Evolutionary conservation across 2,888 invertebrate genomes (phyloP), one percentile per base, ranked within the genome.

Genomic region (Resseliella maxima): DNA sequence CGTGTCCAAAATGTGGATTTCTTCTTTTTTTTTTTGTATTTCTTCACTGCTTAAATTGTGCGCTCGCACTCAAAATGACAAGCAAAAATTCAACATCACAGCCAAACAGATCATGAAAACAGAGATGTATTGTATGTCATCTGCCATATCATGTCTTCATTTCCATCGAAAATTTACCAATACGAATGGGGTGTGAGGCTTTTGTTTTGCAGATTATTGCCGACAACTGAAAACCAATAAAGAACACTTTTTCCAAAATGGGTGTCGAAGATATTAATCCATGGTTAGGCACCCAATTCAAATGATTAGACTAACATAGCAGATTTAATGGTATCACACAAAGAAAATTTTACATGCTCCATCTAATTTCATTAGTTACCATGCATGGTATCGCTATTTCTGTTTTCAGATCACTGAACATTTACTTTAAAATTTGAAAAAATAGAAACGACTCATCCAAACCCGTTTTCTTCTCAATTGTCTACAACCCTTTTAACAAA

Each of bases 91-190:
- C 59, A 27, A 31, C 72, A 72, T 72, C 15, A 35, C 2, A 15
- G 31, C 12, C 31, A 2, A 12, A 31, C 15, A 3, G 31, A 72
- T n/a, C 46, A 50, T 50, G 18, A 15, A 35, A 72, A 31, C 72
- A 72, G 15, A 31, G 72, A 72, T 31, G 72, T 31, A 72, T 72
- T 72, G 72, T 35, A 72, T 72, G 72, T 72, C 72, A 72, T 72
- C 72, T 12, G 31, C 31, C 72, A 27, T 72, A 72, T 72, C 72
- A 72, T 72, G 31, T 72, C 72, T 72, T 72, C 72, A 72, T 72
- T 72, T 72, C 31, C 31, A 72, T n/a, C 72, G 35, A 72, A 27
- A 12, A n/a, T 72, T 0, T 31, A 72, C 72, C 72, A 72, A 72
- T 72, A 24, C 24, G 59, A 5, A n/a, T 12, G 59, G 72, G 72